phyloP scores from a whole-genome alignment of 2,797 vertebrate species.

The Okamejei kenojei region DNA sequence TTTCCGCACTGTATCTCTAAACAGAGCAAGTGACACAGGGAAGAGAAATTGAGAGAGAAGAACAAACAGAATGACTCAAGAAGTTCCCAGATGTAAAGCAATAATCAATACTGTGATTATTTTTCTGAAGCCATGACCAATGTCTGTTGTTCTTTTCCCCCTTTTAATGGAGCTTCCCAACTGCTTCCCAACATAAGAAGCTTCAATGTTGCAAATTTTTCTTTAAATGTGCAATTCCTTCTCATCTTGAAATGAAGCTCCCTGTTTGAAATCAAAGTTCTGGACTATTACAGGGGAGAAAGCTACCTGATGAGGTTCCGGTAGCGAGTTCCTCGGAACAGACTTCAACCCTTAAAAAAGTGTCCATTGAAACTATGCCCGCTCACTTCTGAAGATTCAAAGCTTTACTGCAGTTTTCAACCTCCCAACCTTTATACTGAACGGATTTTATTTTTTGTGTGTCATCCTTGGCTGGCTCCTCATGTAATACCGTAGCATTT shows the following conservation, averaged over 20 bases:
- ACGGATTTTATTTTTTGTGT: not conserved
- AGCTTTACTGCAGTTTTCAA: not conserved
- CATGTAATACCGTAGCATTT: constrained; percentile 10
- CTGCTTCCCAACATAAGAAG: not conserved
- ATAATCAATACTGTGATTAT: not conserved
- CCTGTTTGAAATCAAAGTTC: not conserved
- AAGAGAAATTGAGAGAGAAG: not conserved
- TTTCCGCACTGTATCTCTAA: no score
- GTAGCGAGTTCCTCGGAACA: not conserved
- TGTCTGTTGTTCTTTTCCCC: not conserved
- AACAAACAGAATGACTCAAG: not conserved
- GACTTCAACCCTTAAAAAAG: not conserved
- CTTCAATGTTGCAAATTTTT: not conserved
- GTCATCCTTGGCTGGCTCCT: not conserved
- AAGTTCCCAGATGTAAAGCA: not conserved
- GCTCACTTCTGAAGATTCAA: not conserved
- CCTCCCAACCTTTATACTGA: not conserved
- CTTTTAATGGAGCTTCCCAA: not conserved
- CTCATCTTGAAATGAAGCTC: not conserved
- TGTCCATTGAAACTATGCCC: not conserved
- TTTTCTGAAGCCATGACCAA: not conserved
- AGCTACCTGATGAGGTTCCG: not conserved
- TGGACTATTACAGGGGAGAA: not conserved
- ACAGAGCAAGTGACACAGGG: not conserved
- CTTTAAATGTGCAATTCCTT: not conserved